Evolutionary conservation across 2,797 vertebrate species (phyloP).

Genomic region (Sitta carolinensis): DNA sequence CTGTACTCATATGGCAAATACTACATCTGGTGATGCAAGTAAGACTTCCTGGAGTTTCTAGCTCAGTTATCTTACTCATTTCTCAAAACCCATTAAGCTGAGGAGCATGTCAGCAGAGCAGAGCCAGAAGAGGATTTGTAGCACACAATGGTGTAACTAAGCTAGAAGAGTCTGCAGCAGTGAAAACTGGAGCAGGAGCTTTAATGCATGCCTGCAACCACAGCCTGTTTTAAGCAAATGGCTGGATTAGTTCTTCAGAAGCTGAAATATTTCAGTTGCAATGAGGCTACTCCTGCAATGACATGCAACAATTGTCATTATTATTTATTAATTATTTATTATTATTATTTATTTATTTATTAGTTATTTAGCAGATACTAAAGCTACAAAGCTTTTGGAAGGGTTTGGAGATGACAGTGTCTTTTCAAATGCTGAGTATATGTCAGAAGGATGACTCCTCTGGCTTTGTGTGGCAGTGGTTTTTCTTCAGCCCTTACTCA

Average conservation of each 20-base stretch:
- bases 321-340: no score
- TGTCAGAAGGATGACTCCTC: background rate
- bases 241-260: background rate
- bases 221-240: background rate
- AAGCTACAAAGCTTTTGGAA: background rate
- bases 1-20: rapidly evolving
- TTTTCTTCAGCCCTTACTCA: background rate
- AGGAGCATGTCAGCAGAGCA: background rate
- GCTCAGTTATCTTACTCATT: background rate
- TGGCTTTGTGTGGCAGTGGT: background rate
- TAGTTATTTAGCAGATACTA: background rate
- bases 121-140: background rate
- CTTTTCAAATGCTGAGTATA: background rate
- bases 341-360: no score
- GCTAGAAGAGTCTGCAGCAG: background rate
- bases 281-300: background rate
- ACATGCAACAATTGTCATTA: background rate
- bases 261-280: background rate
- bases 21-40: background rate
- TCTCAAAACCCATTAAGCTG: background rate
- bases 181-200: background rate
- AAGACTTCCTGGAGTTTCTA: background rate
- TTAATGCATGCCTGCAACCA: background rate
- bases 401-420: background rate
- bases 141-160: background rate